Base-by-base conservation (phyloP, 1,140 invertebrate genomes). In the Chrysomallon squamiferum region DNA sequence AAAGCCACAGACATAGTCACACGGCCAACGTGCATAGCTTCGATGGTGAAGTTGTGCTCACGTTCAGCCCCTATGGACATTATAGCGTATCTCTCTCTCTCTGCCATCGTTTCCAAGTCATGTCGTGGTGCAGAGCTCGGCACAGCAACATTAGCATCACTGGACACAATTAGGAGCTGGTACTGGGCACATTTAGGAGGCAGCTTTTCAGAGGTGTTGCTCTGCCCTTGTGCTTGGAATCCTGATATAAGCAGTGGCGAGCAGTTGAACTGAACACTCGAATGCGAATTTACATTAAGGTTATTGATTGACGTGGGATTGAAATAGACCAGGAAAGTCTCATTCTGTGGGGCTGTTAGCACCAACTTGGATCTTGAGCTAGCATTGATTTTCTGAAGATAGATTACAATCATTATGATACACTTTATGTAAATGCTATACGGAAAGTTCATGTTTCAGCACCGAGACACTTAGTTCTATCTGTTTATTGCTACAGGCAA, bases 1-100 rank as follows among this genome's bases (percentile, higher is more conserved):
- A 81, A 63, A 45, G 76, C 77, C 64, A 81, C 72, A 49, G 71
- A 74, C 72, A 81, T 74, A 38, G 79, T 78, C 62, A 76, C 77
- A 59, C 77, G 71, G 11, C 79, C 79, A 43, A 79, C 74, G 64
- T 79, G 75, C 63, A 78, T 72, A 45, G 79, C 79, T 69, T 79
- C 62, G 56, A 81, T 63, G 54, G 76, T 76, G 68, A 81, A 81
- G 66, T 79, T 81, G 62, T 76, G 65, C 33, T 76, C 72, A 52
- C 67, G 68, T 60, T 75, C 73, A 58, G 72, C 58, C 32, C 61
- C 33, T 45, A 80, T 64, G 25, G 69, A 69, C 70, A 80, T 75
- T 41, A 66, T 27, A 33, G 73, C 63, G 41, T 69, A 65, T 25
- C 66, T 67, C 20, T 56, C 50, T 6, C 43, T 54, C 47, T 43